These are phyloP conservation scores for Rhombomys opimus DNA, from an alignment of 2,113 vertebrate species.

Conservation along the genomic window DNA sequence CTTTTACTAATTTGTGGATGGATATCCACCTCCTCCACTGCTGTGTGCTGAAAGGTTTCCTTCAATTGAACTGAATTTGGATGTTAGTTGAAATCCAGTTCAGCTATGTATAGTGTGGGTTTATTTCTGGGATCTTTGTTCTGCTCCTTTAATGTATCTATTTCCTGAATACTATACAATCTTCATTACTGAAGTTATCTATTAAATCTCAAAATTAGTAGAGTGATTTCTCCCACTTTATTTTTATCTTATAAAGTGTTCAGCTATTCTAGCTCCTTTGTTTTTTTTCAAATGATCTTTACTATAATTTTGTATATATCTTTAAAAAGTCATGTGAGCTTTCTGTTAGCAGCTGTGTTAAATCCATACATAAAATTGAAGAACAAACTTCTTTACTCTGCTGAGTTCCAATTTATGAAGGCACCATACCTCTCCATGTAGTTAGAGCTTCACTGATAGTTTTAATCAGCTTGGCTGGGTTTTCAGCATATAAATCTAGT, in stretches of 20 bases:
- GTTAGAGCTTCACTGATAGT: constrained; percentile 25
- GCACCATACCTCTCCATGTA: background rate
- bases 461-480: background rate
- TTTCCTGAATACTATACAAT: constrained; percentile 51
- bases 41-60: constrained; percentile 55
- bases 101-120: background rate
- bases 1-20: constrained; percentile 48
- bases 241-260: constrained; percentile 35
- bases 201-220: constrained; percentile 51
- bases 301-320: constrained; percentile 46
- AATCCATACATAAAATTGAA: constrained; percentile 30
- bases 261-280: constrained; percentile 28
- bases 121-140: constrained; percentile 64
- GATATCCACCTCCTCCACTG: background rate
- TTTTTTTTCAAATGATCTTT: constrained; percentile 48
- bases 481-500: background rate
- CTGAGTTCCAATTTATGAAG: constrained; percentile 23
- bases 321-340: constrained; percentile 13
- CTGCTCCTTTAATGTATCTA: constrained; percentile 40
- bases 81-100: constrained; percentile 59
- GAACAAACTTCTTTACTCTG: background rate
- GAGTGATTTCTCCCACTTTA: constrained; percentile 44
- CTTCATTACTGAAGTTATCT: constrained; percentile 56
- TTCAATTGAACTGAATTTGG: constrained; percentile 56
- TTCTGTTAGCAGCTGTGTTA: constrained; percentile 41